Conservation (phyloP, 2,113 vertebrate genomes). For the Trogon surrucura region DNA sequence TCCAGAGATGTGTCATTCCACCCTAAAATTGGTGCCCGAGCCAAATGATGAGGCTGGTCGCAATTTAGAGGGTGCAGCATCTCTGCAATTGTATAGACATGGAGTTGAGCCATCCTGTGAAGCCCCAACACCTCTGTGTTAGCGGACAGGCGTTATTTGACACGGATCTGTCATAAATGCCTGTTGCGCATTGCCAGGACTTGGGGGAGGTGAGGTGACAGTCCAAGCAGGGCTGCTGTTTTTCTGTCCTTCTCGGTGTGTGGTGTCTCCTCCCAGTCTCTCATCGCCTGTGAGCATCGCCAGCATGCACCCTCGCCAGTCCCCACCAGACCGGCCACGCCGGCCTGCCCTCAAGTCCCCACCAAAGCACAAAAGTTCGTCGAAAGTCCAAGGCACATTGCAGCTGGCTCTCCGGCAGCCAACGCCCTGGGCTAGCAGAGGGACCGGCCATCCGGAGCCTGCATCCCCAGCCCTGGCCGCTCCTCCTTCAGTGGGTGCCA, state of each 20-base stretch:
- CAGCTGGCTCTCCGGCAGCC: not conserved
- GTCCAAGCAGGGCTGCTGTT: not conserved
- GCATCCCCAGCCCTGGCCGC: slow-evolving; percentile 11
- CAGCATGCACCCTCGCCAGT: not conserved
- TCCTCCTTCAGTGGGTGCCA: slow-evolving; percentile 8
- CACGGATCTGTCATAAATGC: not conserved
- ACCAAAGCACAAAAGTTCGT: slow-evolving; percentile 62
- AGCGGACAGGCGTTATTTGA: not conserved
- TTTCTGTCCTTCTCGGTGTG: not conserved
- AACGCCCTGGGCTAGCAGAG: slow-evolving; percentile 18
- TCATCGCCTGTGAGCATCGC: not conserved
- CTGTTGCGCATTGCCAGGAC: not conserved
- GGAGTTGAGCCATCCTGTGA: not conserved
- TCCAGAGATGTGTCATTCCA: not conserved
- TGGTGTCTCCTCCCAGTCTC: slow-evolving; percentile 3
- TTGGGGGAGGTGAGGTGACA: not conserved
- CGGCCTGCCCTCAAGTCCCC: not conserved
- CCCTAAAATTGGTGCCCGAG: not conserved
- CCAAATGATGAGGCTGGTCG: not conserved
- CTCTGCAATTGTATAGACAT: not conserved
- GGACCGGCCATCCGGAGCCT: not conserved
- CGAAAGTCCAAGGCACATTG: slow-evolving; percentile 29
- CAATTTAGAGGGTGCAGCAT: not conserved
- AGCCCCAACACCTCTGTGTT: not conserved
- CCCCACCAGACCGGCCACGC: not conserved